Base-by-base conservation (phyloP, 2,888 invertebrate genomes). In the Eupeodes luniger region DNA sequence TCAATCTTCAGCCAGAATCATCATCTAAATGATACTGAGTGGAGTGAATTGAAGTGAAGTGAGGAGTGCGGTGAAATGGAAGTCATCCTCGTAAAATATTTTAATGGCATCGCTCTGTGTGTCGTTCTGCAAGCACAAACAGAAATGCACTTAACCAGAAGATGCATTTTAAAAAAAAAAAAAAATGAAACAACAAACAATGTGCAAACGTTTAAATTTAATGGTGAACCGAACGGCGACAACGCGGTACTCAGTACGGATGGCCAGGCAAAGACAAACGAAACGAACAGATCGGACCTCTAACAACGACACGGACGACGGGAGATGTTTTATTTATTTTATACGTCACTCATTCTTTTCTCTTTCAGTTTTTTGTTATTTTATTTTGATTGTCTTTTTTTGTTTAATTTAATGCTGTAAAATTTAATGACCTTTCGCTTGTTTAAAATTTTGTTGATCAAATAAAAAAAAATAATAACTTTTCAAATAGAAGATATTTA, bases 191-290 rank as follows among this genome's bases (percentile, higher is more conserved):
- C 57, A 72, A 70, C 76, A 88, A 87, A 87, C 67, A 88, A 88
- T 84, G 87, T 84, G 88, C 88, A 88, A 88, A 85, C 85, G 88
- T 85, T 88, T 88, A 88, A 88, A 78, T 88, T 88, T 81, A 88
- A 88, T 88, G 88, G 75, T 81, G 62, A 78, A 81, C 81, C 40
- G 27, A 82, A 76, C 82, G 57, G 9, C 40, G 79, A 82, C 75
- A 51, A 82, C 75, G 14, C 40, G 16, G 27, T 27, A 27, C 27
- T 27, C 27, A 27, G 2, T 27, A 44, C 40, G 61, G 34, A 64
- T 44, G 62, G 64, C 19, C 47, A 59, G 57, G 6, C 57, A 59
- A 14, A 59, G 61, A 16, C 61, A n/a, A 36, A 14, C 64, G 7
- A n/a, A 36, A 14, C 64, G 12, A 44, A 64, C 47, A 47, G 19